phyloP scores from a whole-genome alignment of 92 coral and sea anemone genomes.

The Porites cylindrica region DNA sequence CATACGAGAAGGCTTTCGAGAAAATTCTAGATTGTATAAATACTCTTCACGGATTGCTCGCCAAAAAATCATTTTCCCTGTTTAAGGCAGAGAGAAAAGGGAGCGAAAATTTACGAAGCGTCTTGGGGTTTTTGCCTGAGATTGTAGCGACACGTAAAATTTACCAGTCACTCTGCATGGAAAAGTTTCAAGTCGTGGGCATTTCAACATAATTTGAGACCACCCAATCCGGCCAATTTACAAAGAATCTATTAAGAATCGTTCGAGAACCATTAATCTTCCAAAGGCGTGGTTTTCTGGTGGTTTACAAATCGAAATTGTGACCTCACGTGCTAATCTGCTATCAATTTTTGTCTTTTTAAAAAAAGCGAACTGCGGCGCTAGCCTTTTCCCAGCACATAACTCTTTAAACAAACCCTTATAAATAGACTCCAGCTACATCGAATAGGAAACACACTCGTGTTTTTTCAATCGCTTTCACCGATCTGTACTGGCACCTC shows the following conservation, averaged over 20 bases:
- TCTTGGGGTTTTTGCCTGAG: too few species aligned
- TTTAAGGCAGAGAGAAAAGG: too few species aligned
- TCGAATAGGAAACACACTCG: too few species aligned
- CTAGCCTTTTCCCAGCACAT: too few species aligned
- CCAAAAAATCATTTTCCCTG: background rate
- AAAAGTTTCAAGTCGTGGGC: background rate
- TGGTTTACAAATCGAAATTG: background rate
- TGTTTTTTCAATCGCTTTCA: too few species aligned
- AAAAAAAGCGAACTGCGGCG: background rate
- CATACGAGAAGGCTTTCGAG: too few species aligned
- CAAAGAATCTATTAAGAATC: background rate
- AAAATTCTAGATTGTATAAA: too few species aligned
- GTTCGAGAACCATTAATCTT: conserved; percentile 3
- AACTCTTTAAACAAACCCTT: too few species aligned
- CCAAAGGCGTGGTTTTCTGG: background rate
- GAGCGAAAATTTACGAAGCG: too few species aligned
- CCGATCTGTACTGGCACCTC: too few species aligned
- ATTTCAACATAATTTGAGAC: background rate
- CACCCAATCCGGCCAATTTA: conserved; percentile 17
- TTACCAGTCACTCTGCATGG: background rate
- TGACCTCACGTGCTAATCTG: background rate
- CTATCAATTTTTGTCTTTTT: background rate
- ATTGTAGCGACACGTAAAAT: background rate
- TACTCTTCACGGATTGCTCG: background rate
- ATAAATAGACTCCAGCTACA: too few species aligned